Evolutionary conservation across 1,140 invertebrate genomes (phyloP), one percentile per base, ranked within the genome.

Genomic region (Stegodyphus dumicola): DNA sequence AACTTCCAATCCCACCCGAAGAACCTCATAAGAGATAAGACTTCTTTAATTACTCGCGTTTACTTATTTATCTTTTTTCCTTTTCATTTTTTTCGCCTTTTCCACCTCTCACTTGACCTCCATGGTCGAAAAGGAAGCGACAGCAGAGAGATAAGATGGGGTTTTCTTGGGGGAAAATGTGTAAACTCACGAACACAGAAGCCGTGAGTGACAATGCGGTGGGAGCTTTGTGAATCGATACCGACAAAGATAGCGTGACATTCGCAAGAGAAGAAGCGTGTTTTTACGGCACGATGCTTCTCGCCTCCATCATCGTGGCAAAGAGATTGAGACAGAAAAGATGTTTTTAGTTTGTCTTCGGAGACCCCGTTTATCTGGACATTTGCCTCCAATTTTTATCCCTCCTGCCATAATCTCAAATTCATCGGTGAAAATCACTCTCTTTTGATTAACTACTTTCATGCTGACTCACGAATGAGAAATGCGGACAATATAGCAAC

Each of bases 21-120:
- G 33, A 33, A 33, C 18, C 18, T 69, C 18, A 9, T 13, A 18
- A 7, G 15, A 65, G 75, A 77, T 77, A 77, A 51, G 56, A 13
- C 60, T 51, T 66, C 75, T 77, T 77, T 77, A 77, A 77, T 77
- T 77, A 77, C 75, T 77, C 60, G 51, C 64, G 64, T 77, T 66
- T 69, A 54, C 9, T 18, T 71, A 49, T 71, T 71, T 49, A 77
- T 77, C 48, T 48, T 69, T 69, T 69, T 56, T 78, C 51, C 15
- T 69, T 53, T 56, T 65, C 7, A 11, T 33, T 33, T 33, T 33
- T 33, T 33, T 33, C n/a, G 48, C 49, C 7, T 71, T 69, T 54
- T 52, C 77, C 48, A n/a, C 60, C 52, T 65, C n/a, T 78, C 77
- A 78, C 52, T 69, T 69, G 64, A 69, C 77, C 77, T 53, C 66